Conservation (phyloP, 2,113 vertebrate species). For the Amphiprion percula region DNA sequence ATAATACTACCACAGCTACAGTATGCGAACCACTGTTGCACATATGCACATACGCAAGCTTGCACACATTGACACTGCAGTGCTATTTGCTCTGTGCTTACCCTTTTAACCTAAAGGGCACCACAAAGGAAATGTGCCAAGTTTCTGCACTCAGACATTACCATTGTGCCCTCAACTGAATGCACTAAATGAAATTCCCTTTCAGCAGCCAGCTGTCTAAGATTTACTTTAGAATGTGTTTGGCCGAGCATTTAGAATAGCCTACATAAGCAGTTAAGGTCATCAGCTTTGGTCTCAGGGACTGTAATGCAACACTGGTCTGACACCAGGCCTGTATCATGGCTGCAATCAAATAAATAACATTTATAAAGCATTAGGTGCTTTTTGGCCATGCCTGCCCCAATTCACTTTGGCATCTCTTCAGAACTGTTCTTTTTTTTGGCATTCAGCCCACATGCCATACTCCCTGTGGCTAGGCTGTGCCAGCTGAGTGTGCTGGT, state of each 20-base stretch:
- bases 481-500: slow-evolving; percentile 79
- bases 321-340: slow-evolving; percentile 61
- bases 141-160: slow-evolving; percentile 49
- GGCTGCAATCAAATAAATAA: slow-evolving; percentile 80
- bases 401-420: slow-evolving; percentile 69
- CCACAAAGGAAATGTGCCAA: slow-evolving; percentile 46
- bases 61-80: slow-evolving; percentile 53
- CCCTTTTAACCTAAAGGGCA: slow-evolving; percentile 72
- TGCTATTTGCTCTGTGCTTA: slow-evolving; percentile 56
- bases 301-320: slow-evolving; percentile 67
- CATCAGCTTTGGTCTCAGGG: slow-evolving; percentile 67
- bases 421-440: slow-evolving; percentile 77
- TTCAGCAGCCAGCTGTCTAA: slow-evolving; percentile 74
- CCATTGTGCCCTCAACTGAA: slow-evolving; percentile 43
- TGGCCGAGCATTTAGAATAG: slow-evolving; percentile 66
- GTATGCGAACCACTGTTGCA: slow-evolving; percentile 33
- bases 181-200: slow-evolving; percentile 68
- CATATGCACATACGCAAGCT: slow-evolving; percentile 36
- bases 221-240: slow-evolving; percentile 72
- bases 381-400: slow-evolving; percentile 68
- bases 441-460: slow-evolving; percentile 77
- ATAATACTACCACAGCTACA: slow-evolving; percentile 57
- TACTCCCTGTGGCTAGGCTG: slow-evolving; percentile 62
- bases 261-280: slow-evolving; percentile 70
- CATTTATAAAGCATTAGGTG: slow-evolving; percentile 82